Evolutionary conservation across 2,797 vertebrate genomes (phyloP).

Genomic region (Melanotaenia pygmaea): DNA sequence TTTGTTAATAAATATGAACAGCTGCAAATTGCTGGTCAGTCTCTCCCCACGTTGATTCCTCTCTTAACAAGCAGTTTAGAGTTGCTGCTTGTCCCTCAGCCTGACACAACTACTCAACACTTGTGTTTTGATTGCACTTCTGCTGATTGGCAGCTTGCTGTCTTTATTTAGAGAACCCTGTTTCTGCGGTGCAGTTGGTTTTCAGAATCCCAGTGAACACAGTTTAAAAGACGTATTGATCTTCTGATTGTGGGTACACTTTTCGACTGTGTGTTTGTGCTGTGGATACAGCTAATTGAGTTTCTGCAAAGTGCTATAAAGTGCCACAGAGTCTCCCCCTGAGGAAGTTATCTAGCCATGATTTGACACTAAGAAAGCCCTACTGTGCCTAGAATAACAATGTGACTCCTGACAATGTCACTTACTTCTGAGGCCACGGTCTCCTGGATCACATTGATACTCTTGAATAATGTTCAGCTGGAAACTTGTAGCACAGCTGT

Average conservation of each 20-base stretch:
- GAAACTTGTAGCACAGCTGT: conserved; percentile 65
- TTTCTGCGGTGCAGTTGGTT: not conserved
- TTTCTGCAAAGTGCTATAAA: not conserved
- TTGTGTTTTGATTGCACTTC: not conserved
- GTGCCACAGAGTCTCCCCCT: not conserved
- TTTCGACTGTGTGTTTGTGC: conserved; percentile 6
- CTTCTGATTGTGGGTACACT: not conserved
- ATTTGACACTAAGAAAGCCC: not conserved
- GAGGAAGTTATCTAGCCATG: not conserved
- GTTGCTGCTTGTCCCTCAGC: not conserved
- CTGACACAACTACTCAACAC: not conserved
- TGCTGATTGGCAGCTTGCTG: not conserved
- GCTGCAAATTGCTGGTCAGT: no score
- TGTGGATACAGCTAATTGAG: not conserved
- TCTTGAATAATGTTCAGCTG: not conserved
- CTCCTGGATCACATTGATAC: not conserved
- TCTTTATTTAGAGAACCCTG: conserved; percentile 1
- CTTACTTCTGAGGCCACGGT: not conserved
- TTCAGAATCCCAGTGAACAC: conserved; percentile 6
- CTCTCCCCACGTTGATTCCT: no score
- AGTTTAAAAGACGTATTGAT: conserved; percentile 9
- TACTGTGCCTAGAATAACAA: not conserved
- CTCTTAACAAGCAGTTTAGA: not conserved
- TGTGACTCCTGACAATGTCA: not conserved
- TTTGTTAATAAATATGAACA: not conserved